Base-by-base conservation (phyloP, 2,888 invertebrate species). In the Drosophila prostipennis region DNA sequence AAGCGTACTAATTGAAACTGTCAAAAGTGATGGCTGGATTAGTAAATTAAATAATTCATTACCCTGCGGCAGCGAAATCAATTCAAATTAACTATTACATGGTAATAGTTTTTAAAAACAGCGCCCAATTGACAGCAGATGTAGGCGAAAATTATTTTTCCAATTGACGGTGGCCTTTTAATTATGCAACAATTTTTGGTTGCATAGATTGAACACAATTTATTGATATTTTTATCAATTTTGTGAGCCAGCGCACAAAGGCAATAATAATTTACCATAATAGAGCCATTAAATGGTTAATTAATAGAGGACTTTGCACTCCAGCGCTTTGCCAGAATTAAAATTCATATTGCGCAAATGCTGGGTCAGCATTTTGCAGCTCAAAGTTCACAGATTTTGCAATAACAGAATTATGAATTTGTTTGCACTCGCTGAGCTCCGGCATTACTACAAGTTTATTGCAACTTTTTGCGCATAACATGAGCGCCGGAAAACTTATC, bases 401-500 rank as follows among this genome's bases (percentile, higher is more conserved):
- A 61, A 81, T 84, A 87, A 79, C 79, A 72, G 79, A 80, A 79
- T 84, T 79, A 87, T 79, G 69, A 69, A 71, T 77, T 77, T 64
- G 46, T 61, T 56, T 68, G 39, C 43, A 37, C 23, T 11, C 32
- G 11, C 23, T 8, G 32, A 26, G 6, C 40, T 26, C 16, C 36
- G 46, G 51, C 34, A 68, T 68, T 81, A 73, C 68, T 65, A 64
- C 55, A 67, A 71, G 49, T 57, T 79, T 76, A 64, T 76, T 72
- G 46, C 49, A 46, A 53, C 43, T 72, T 73, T 54, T 36, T 23
- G 46, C 37, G 19, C 10, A 29, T 1, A 11, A 16, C 42, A 6
- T 7, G 7, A 29, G 29, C 37, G 49, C 13, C 37, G 46, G 32
- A 48, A 74, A 81, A 86, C 87, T 85, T 85, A 77, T 75, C 76